These are phyloP conservation scores for Hydrozoanthus tunicans DNA, from an alignment of 64 coral and sea anemone species.

Conservation along the genomic window DNA sequence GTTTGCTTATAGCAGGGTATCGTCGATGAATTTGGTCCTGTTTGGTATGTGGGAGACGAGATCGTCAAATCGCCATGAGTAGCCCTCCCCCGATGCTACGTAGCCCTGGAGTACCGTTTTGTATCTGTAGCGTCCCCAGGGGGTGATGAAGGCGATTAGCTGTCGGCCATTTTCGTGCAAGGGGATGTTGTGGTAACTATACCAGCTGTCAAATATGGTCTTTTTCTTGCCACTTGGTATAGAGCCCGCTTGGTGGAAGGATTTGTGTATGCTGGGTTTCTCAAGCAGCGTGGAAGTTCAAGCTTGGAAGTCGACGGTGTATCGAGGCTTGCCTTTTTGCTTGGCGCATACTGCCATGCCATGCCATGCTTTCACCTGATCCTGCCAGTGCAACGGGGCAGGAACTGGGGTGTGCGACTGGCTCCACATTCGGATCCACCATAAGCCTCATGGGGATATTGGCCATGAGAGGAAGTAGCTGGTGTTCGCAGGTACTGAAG, in stretches of 20 bases:
- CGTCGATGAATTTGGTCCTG: no score
- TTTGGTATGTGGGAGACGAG: not conserved
- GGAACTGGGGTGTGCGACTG: not conserved
- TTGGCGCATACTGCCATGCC: not conserved
- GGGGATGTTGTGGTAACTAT: not conserved
- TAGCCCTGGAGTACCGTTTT: not conserved
- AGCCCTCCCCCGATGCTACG: not conserved
- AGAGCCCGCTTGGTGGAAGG: not conserved
- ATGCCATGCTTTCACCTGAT: constrained; percentile 21
- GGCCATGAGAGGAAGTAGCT: not conserved
- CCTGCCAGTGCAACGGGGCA: constrained; percentile 20
- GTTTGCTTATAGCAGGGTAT: no score
- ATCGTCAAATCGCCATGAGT: not conserved
- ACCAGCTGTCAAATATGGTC: not conserved
- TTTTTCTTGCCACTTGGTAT: constrained; percentile 6
- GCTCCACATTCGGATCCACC: not conserved
- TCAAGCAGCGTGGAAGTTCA: constrained; percentile 10
- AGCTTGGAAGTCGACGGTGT: constrained; percentile 39
- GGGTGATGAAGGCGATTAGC: not conserved
- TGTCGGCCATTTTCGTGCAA: no score
- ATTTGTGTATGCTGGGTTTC: constrained; percentile 22
- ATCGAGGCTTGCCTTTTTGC: constrained; percentile 36
- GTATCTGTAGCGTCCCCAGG: not conserved
- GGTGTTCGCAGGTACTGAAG: constrained; percentile 18
- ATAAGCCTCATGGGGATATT: not conserved